Conservation (phyloP, 2,888 invertebrate species). For the Dryococelus australis region DNA sequence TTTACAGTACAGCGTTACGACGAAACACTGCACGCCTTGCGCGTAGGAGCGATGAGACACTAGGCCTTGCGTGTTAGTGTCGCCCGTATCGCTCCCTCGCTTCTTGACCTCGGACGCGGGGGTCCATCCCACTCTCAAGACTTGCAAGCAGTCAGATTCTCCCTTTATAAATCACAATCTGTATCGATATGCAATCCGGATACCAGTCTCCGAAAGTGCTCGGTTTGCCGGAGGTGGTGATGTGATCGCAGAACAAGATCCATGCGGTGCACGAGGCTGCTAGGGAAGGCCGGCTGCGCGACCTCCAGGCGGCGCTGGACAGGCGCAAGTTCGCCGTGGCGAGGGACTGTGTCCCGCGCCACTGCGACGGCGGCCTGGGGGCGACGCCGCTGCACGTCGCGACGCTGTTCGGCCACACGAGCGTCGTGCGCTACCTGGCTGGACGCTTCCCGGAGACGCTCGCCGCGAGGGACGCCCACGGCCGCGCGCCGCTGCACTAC, state of each 20-base stretch:
- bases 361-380: constrained; percentile 73
- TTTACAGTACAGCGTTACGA: too few relatives aligned
- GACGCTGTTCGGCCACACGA: constrained; percentile 82
- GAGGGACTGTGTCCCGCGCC: constrained; percentile 78
- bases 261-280: constrained; percentile 87
- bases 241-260: constrained; percentile 78
- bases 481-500: constrained; percentile 88
- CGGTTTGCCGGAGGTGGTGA: too few relatives aligned
- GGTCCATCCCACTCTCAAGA: too few relatives aligned
- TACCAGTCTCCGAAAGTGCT: too few relatives aligned
- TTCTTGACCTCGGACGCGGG: too few relatives aligned
- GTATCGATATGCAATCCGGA: too few relatives aligned
- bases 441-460: constrained; percentile 85
- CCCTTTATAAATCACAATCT: too few relatives aligned
- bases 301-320: constrained; percentile 85
- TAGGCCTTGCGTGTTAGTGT: too few relatives aligned
- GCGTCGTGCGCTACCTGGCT: constrained; percentile 71
- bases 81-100: too few relatives aligned
- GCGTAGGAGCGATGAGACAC: too few relatives aligned
- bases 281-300: constrained; percentile 81
- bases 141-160: too few relatives aligned
- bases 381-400: constrained; percentile 89
- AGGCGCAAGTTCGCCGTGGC: constrained; percentile 91
- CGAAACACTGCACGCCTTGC: too few relatives aligned
- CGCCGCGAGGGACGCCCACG: constrained; percentile 78